A percentile compares a stretch with the other conserved stretches of the same genome.
Evolutionary conservation across 2,888 invertebrate genomes (phyloP).

Genomic region (Diachrysia chrysitis): DNA sequence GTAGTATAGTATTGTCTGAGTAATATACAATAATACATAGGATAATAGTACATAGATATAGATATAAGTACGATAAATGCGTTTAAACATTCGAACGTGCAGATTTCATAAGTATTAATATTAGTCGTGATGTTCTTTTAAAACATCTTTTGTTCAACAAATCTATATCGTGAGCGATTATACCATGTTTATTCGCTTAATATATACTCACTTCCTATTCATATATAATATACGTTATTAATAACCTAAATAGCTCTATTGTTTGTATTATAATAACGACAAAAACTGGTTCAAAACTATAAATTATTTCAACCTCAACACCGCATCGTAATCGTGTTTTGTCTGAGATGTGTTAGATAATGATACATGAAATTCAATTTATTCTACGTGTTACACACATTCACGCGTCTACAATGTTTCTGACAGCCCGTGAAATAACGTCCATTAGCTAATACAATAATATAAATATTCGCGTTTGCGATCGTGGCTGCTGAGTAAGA

Average conservation of each 20-base stretch:
- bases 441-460: constrained; percentile 37
- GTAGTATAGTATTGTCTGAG: too few species aligned
- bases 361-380: constrained; percentile 51
- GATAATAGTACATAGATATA: too few species aligned
- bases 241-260: constrained; percentile 41
- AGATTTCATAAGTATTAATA: too few species aligned
- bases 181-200: constrained; percentile 29
- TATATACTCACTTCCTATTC: constrained; percentile 37
- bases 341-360: constrained; percentile 54
- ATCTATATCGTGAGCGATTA: constrained; percentile 15
- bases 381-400: constrained; percentile 25
- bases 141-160: constrained; percentile 5
- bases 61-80: too few species aligned
- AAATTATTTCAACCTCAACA: constrained; percentile 44
- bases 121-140: not conserved
- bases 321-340: constrained; percentile 29
- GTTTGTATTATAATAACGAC: constrained; percentile 46
- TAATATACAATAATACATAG: too few species aligned
- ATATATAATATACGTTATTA: constrained; percentile 35
- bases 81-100: too few species aligned
- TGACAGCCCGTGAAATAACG: constrained; percentile 59
- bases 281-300: constrained; percentile 44
- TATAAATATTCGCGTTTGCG: constrained; percentile 26
- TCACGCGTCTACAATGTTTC: constrained; percentile 23
- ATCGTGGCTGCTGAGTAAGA: constrained; percentile 13